These are phyloP conservation scores for Sminthurides bifidus DNA, from an alignment of 1,140 invertebrate species.

Conservation along the genomic window DNA sequence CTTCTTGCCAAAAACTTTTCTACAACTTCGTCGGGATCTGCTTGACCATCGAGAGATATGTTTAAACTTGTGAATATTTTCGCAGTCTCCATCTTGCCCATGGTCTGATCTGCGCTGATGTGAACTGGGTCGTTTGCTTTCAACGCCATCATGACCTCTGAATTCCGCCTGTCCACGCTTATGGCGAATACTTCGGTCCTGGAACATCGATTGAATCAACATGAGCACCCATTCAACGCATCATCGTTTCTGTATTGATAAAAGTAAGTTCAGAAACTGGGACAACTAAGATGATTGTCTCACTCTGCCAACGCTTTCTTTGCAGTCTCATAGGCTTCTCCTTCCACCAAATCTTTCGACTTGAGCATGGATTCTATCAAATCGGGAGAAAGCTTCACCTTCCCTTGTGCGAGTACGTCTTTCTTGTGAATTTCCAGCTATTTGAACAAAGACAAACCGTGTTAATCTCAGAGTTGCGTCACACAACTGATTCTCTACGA, in stretches of 20 bases:
- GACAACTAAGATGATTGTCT: not conserved
- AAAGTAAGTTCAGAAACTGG: not conserved
- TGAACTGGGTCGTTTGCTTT: constrained; percentile 8
- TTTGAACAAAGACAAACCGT: not conserved
- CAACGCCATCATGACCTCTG: constrained; percentile 6
- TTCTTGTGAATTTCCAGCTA: constrained; percentile 6
- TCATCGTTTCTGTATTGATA: not conserved
- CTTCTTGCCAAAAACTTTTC: constrained; percentile 12
- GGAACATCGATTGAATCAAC: not conserved
- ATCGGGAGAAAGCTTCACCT: constrained; percentile 1
- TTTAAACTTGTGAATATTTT: constrained; percentile 15
- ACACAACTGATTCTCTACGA: not conserved
- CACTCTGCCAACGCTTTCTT: not conserved
- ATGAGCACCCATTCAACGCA: not conserved
- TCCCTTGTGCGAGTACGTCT: constrained; percentile 13
- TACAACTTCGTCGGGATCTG: constrained; percentile 8
- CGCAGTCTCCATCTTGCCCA: constrained; percentile 17
- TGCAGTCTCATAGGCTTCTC: not conserved
- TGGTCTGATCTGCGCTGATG: constrained; percentile 3
- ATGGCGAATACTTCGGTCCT: constrained; percentile 12
- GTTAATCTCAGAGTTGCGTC: not conserved
- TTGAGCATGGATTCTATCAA: constrained; percentile 11
- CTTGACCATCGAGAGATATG: constrained; percentile 11
- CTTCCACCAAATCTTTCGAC: not conserved
- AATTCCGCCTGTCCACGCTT: constrained; percentile 10